A percentile compares a stretch with the other conserved stretches of the same genome.
Conservation (phyloP, 2,888 invertebrate species). For the Calliphora vomitoria region DNA sequence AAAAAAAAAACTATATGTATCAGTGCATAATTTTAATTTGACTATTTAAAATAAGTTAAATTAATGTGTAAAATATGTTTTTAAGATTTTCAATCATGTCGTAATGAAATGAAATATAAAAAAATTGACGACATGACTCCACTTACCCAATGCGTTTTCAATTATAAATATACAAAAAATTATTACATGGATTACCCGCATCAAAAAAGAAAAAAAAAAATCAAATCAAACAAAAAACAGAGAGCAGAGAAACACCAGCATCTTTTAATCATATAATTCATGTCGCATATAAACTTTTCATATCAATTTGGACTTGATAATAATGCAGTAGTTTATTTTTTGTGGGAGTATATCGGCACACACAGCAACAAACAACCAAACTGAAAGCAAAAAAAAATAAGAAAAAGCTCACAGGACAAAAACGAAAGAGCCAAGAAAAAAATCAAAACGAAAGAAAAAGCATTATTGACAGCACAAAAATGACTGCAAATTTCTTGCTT, state of each 20-base stretch:
- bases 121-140: constrained; percentile 20
- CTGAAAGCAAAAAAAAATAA: constrained; percentile 17
- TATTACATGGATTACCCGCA: constrained; percentile 27
- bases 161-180: constrained; percentile 49
- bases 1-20: not conserved
- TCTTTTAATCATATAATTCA: constrained; percentile 72
- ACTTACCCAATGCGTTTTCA: constrained; percentile 58
- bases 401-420: constrained; percentile 31
- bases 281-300: constrained; percentile 70
- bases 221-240: not conserved
- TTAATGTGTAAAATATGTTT: constrained; percentile 29
- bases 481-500: constrained; percentile 72
- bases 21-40: not conserved
- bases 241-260: constrained; percentile 40
- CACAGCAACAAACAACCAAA: too few relatives aligned
- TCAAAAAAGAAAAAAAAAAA: constrained; percentile 4
- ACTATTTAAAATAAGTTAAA: constrained; percentile 40
- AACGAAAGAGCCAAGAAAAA: constrained; percentile 31
- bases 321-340: constrained; percentile 71
- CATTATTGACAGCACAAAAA: constrained; percentile 70
- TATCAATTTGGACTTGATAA: constrained; percentile 73
- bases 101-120: constrained; percentile 34
- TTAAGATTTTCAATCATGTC: constrained; percentile 45
- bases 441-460: constrained; percentile 40
- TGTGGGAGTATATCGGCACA: constrained; percentile 35